These are phyloP conservation scores for Labia minor DNA, from an alignment of 2,888 invertebrate genomes.

Conservation along the genomic window DNA sequence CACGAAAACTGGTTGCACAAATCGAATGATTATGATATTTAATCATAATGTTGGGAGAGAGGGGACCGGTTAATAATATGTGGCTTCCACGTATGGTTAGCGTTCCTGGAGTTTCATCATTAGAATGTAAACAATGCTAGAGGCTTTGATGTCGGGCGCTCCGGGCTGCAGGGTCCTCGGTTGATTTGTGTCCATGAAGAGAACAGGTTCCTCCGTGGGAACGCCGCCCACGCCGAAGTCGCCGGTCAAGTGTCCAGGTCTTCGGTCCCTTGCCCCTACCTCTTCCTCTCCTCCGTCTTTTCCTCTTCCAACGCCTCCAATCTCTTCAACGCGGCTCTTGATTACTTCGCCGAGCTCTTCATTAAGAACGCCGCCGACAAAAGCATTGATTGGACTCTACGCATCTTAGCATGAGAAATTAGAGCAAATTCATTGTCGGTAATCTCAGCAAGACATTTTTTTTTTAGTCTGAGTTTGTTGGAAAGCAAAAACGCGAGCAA, in stretches of 20 bases:
- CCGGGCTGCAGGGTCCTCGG: neutral
- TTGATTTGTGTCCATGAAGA: slow-evolving; percentile 13
- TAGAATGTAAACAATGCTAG: slow-evolving; percentile 13
- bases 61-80: slow-evolving; percentile 3
- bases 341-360: neutral
- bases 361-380: neutral
- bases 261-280: neutral
- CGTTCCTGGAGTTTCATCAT: slow-evolving; percentile 7
- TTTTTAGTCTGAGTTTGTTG: too few relatives aligned
- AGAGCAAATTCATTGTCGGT: too few relatives aligned
- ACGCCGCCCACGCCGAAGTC: slow-evolving; percentile 13
- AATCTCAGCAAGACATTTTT: too few relatives aligned
- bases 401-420: too few relatives aligned
- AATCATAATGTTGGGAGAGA: neutral
- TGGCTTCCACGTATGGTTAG: slow-evolving; percentile 8
- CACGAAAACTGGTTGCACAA: slow-evolving; percentile 13
- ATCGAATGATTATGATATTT: slow-evolving; percentile 13
- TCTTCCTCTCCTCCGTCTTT: neutral
- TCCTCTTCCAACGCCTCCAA: neutral
- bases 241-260: slow-evolving; percentile 1
- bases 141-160: slow-evolving; percentile 1
- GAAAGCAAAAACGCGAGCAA: too few relatives aligned
- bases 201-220: neutral
- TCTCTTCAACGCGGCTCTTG: neutral
- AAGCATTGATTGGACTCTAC: neutral